Evolutionary conservation across 2,888 invertebrate species (phyloP), one percentile per base, ranked within the genome.

Genomic region (Drosophila nigritarsus): DNA sequence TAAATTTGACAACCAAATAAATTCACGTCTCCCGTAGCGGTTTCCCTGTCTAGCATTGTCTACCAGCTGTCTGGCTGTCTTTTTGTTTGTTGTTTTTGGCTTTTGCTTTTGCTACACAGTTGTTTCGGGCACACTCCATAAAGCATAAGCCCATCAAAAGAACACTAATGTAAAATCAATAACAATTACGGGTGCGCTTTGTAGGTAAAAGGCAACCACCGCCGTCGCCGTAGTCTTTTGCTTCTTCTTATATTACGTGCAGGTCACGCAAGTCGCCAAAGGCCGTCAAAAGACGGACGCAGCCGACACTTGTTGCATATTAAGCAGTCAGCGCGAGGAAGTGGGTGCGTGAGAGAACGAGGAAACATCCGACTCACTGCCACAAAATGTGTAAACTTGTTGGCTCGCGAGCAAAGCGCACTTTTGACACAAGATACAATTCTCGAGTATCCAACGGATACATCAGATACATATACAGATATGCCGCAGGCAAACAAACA

Each of bases 121-220:
- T 27, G 55, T 40, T 56, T 53, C 59, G 61, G 83, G 82, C 87
- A 83, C 83, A 83, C 84, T 83, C 65, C 87, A 83, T 83, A 83
- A 83, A 64, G 56, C 78, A 69, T 78, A 73, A 80, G 77, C 38
- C 71, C 69, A 55, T 74, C 63, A 76, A 83, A 69, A 69, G 68
- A 75, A 75, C 73, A 78, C 82, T 83, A 86, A 86, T 88, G 60
- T 80, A 77, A 87, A 85, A 87, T 83, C 87, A 87, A 88, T 86
- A 88, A 77, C 82, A 86, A 88, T 86, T 86, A 86, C 74, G 77
- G 51, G 48, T 76, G 70, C 73, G 76, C 71, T 72, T 77, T 63
- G 68, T 36, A 15, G 24, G 8, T 49, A 62, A 69, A 82, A 78
- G 72, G 69, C 65, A 73, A 51, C 27, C 55, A 76, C 49, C 60